Evolutionary conservation across 2,113 vertebrate genomes (phyloP).

Genomic region (Ochotona curzoniae): DNA sequence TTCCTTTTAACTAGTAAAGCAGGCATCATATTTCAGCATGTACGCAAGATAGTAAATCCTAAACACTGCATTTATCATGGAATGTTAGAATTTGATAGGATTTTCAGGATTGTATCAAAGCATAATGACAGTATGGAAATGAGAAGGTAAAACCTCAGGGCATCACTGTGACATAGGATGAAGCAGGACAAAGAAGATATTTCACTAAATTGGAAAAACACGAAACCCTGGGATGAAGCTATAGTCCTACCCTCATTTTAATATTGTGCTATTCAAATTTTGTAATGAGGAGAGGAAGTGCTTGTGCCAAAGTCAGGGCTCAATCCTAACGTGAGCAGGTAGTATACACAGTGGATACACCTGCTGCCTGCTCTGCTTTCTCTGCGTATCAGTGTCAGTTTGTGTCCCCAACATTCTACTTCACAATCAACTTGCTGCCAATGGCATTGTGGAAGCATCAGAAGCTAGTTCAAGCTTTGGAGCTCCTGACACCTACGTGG

Average conservation of each 20-base stretch:
- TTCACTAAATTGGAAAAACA: not conserved
- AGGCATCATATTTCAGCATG: not conserved
- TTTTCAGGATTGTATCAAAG: conserved; percentile 28
- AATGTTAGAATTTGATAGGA: conserved; percentile 22
- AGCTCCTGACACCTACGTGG: no score
- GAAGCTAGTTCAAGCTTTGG: no score
- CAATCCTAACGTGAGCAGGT: not conserved
- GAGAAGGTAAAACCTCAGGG: not conserved
- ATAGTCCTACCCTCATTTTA: not conserved
- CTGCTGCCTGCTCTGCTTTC: no score
- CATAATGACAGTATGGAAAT: not conserved
- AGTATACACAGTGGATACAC: no score
- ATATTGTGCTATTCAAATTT: not conserved
- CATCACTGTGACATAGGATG: not conserved
- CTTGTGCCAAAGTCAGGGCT: not conserved
- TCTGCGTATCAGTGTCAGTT: no score
- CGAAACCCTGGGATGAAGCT: not conserved
- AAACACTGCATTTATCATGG: not conserved
- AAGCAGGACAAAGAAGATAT: not conserved
- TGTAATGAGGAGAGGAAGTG: not conserved
- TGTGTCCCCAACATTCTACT: no score
- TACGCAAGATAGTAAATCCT: not conserved
- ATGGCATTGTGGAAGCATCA: no score
- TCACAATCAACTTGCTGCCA: no score
- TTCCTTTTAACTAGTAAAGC: conserved; percentile 54